phyloP scores from a whole-genome alignment of 1,140 invertebrate genomes.

The Argopecten irradians region DNA sequence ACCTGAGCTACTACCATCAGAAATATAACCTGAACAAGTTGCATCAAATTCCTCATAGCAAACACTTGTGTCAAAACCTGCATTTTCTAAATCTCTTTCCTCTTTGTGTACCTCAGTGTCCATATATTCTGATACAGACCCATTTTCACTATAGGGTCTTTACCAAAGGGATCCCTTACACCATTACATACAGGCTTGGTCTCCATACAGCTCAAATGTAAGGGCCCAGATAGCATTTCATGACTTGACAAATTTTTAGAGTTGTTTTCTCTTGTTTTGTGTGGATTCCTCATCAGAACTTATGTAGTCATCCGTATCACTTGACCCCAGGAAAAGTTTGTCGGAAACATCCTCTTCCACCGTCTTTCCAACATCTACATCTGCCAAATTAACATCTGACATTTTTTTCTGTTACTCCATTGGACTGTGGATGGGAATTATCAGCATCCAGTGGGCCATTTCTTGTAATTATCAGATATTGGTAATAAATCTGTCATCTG shows the following conservation, averaged over 20 bases:
- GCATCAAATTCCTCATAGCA: not conserved
- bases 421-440: not conserved
- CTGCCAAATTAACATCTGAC: not conserved
- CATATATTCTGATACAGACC: not conserved
- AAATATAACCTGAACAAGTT: not conserved
- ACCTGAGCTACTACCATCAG: not conserved
- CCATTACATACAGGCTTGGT: not conserved
- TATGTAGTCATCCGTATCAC: not conserved
- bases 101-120: not conserved
- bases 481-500: not conserved
- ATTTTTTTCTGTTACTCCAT: not conserved
- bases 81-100: not conserved
- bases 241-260: not conserved
- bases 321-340: not conserved
- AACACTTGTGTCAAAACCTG: not conserved
- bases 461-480: not conserved
- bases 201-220: not conserved
- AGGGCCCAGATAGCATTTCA: not conserved
- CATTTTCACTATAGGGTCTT: not conserved
- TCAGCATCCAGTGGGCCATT: not conserved
- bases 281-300: slow-evolving; percentile 8
- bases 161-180: not conserved
- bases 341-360: not conserved
- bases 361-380: not conserved
- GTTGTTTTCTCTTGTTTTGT: not conserved